These are phyloP conservation scores for Parasteatoda tepidariorum DNA, from an alignment of 1,140 invertebrate species.

Conservation along the genomic window DNA sequence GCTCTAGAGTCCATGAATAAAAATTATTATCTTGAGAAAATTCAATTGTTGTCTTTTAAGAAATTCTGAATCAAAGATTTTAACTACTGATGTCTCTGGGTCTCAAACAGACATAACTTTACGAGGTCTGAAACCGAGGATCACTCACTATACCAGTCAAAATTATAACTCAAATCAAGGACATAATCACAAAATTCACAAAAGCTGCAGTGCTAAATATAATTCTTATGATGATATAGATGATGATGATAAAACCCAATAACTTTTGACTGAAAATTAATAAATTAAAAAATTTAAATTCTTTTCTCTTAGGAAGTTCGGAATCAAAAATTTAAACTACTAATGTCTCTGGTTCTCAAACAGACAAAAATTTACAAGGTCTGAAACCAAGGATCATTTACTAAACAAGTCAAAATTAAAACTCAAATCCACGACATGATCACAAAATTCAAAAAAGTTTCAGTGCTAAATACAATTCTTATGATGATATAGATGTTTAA, in stretches of 20 bases:
- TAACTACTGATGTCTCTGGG: constrained; percentile 70
- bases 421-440: too few relatives aligned
- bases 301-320: not conserved
- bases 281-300: not conserved
- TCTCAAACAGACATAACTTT: constrained; percentile 75
- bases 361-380: constrained; percentile 69
- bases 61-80: constrained; percentile 9
- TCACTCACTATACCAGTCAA: constrained; percentile 67
- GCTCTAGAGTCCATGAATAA: not conserved
- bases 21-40: not conserved
- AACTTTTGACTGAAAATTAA: not conserved
- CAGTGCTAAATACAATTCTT: too few relatives aligned
- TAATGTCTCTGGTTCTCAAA: constrained; percentile 75
- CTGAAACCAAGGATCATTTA: constrained; percentile 68
- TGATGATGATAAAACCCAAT: too few relatives aligned
- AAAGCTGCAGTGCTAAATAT: too few relatives aligned
- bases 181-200: too few relatives aligned
- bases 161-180: too few relatives aligned
- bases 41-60: not conserved
- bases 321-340: constrained; percentile 18
- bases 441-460: too few relatives aligned
- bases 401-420: too few relatives aligned
- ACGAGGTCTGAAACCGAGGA: constrained; percentile 66
- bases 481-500: too few relatives aligned
- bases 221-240: too few relatives aligned